A percentile compares a stretch with the other conserved stretches of the same genome.
phyloP scores from a whole-genome alignment of 2,797 vertebrate species.

The Gadopsis bispinosus region DNA sequence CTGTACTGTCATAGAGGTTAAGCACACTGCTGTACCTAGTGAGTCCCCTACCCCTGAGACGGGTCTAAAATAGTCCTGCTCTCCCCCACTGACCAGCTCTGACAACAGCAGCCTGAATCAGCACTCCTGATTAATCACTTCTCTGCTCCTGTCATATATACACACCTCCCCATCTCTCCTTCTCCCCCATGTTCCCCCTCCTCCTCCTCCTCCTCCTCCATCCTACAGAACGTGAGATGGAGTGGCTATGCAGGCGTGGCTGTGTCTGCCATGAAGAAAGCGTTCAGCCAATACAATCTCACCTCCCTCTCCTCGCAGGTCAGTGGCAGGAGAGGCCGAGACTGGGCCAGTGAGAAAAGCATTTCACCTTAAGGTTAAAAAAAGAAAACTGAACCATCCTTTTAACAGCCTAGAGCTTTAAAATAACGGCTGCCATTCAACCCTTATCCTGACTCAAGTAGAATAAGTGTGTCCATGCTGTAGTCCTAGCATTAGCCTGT shows the following conservation, averaged over 20 bases:
- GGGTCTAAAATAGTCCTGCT: slow-evolving; percentile 65
- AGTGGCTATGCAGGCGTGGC: slow-evolving; percentile 83
- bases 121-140: slow-evolving; percentile 80
- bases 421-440: slow-evolving; percentile 32
- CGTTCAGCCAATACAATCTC: slow-evolving; percentile 86
- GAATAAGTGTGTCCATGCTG: slow-evolving; percentile 1
- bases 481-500: slow-evolving; percentile 18
- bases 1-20: slow-evolving; percentile 71
- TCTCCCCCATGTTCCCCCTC: slow-evolving; percentile 27
- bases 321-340: slow-evolving; percentile 70
- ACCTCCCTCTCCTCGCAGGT: slow-evolving; percentile 86
- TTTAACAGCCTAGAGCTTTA: slow-evolving; percentile 24
- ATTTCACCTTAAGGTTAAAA: slow-evolving; percentile 22
- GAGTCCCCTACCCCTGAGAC: slow-evolving; percentile 67
- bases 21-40: slow-evolving; percentile 61
- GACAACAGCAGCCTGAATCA: slow-evolving; percentile 79
- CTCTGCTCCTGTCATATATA: slow-evolving; percentile 72
- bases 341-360: slow-evolving; percentile 27
- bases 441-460: slow-evolving; percentile 31
- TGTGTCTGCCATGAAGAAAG: slow-evolving; percentile 88
- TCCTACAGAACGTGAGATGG: slow-evolving; percentile 85
- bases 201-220: slow-evolving; percentile 35
- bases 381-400: slow-evolving; percentile 22
- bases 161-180: slow-evolving; percentile 50
- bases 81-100: slow-evolving; percentile 56